These are phyloP conservation scores for Scartelaos histophorus DNA, from an alignment of 2,113 vertebrate genomes.

Conservation along the genomic window DNA sequence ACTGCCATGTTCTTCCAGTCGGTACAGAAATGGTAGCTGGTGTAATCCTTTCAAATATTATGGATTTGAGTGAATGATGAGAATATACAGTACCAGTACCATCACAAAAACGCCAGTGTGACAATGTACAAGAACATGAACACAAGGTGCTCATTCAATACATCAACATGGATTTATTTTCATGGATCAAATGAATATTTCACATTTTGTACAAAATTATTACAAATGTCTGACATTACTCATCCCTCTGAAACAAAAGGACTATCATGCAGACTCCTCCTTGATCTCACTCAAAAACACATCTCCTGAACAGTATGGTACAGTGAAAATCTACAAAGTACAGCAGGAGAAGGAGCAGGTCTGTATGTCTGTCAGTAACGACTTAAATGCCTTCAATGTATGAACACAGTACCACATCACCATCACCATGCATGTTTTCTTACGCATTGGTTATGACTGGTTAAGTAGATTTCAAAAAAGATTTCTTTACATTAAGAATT, in stretches of 20 bases:
- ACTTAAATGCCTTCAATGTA: conserved; percentile 34
- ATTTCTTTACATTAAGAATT: conserved; percentile 36
- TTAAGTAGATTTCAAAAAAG: conserved; percentile 43
- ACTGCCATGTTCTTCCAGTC: not conserved
- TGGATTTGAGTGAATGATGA: not conserved
- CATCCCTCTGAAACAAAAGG: conserved; percentile 47
- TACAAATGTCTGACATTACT: conserved; percentile 64
- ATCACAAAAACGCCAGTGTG: not conserved
- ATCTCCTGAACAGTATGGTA: conserved; percentile 9
- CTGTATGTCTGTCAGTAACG: conserved; percentile 1
- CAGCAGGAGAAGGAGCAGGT: conserved; percentile 17
- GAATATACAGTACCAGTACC: not conserved
- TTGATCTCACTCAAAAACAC: conserved; percentile 16
- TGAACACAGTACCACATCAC: conserved; percentile 62
- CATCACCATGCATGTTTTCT: conserved; percentile 65
- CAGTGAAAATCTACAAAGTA: conserved; percentile 36
- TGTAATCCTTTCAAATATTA: not conserved
- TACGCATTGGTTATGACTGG: conserved; percentile 51
- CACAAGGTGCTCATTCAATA: conserved; percentile 28
- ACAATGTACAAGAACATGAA: conserved; percentile 12
- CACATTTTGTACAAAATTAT: conserved; percentile 77
- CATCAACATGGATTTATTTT: conserved; percentile 73
- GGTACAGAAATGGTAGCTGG: not conserved
- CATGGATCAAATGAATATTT: conserved; percentile 67
- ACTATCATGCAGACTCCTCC: conserved; percentile 48